Conservation (phyloP, 2,888 invertebrate species). For the Crematogaster levior region DNA sequence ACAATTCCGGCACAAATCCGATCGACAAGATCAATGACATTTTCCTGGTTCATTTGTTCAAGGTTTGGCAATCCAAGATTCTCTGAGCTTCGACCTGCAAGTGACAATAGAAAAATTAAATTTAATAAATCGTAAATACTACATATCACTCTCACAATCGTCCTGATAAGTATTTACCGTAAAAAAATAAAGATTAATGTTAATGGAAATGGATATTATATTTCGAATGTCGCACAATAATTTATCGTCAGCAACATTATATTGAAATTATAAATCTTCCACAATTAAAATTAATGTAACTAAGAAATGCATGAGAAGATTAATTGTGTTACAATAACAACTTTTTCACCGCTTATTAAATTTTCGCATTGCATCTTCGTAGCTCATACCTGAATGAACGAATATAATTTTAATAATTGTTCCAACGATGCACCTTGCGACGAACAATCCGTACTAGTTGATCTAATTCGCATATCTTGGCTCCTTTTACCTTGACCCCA, state of each 20-base stretch:
- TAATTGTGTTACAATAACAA: neutral
- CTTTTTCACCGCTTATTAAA: neutral
- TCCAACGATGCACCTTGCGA: constrained; percentile 71
- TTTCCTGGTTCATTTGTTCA: constrained; percentile 63
- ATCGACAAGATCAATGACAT: neutral
- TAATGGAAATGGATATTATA: neutral
- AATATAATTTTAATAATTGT: constrained; percentile 75
- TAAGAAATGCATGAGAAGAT: neutral
- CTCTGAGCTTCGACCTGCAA: constrained; percentile 76
- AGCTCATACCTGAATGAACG: constrained; percentile 74
- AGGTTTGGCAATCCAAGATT: constrained; percentile 75
- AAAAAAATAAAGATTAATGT: too few species aligned
- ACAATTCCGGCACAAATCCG: neutral
- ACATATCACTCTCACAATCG: neutral
- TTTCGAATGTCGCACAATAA: neutral
- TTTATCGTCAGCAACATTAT: neutral
- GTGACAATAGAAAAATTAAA: neutral
- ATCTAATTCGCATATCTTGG: constrained; percentile 60
- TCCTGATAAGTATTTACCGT: neutral
- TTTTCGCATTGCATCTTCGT: neutral
- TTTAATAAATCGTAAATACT: constrained; percentile 9
- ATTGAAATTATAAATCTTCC: neutral
- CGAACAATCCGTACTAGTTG: constrained; percentile 61
- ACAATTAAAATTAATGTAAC: neutral
- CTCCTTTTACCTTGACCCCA: constrained; percentile 79